A percentile compares a stretch with the other conserved stretches of the same genome.
Evolutionary conservation across 2,797 vertebrate genomes (phyloP).

Genomic region (Odontamblyopus rebecca): DNA sequence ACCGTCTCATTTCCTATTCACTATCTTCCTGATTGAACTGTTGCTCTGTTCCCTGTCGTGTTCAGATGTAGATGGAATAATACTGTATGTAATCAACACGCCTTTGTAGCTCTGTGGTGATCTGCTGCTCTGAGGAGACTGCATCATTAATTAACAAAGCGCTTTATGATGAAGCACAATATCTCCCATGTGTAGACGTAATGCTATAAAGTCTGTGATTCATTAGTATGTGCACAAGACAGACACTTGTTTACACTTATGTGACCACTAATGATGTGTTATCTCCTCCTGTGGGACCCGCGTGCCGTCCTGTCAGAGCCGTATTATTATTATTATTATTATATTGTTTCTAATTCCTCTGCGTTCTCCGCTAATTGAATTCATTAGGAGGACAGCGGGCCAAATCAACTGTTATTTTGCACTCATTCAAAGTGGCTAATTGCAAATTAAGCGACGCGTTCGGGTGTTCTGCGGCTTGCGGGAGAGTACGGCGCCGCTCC

Average conservation of each 20-base stretch:
- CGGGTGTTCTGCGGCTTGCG: constrained; percentile 20
- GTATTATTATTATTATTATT: background rate
- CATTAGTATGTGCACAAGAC: constrained; percentile 1
- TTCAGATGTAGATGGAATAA: constrained; percentile 20
- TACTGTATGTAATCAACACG: background rate
- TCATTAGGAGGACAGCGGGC: constrained; percentile 57
- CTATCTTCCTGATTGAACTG: constrained; percentile 27
- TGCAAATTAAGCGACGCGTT: constrained; percentile 63
- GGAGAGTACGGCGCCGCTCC: constrained; percentile 30
- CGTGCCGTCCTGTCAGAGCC: constrained; percentile 17
- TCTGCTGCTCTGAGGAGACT: background rate
- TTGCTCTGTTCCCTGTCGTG: constrained; percentile 23
- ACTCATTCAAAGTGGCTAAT: constrained; percentile 63
- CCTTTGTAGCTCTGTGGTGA: background rate
- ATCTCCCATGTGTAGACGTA: background rate
- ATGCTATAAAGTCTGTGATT: background rate
- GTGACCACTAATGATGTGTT: constrained; percentile 14
- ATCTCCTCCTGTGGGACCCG: constrained; percentile 23
- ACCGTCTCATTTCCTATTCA: background rate
- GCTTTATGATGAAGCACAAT: background rate
- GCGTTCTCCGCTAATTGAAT: constrained; percentile 61
- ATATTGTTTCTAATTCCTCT: constrained; percentile 53
- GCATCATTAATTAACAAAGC: constrained; percentile 11
- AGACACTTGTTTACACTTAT: constrained; percentile 7
- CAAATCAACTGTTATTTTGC: constrained; percentile 59